Evolutionary conservation across 1,140 invertebrate genomes (phyloP), one percentile per base, ranked within the genome.

Genomic region (Melanaphis sacchari): DNA sequence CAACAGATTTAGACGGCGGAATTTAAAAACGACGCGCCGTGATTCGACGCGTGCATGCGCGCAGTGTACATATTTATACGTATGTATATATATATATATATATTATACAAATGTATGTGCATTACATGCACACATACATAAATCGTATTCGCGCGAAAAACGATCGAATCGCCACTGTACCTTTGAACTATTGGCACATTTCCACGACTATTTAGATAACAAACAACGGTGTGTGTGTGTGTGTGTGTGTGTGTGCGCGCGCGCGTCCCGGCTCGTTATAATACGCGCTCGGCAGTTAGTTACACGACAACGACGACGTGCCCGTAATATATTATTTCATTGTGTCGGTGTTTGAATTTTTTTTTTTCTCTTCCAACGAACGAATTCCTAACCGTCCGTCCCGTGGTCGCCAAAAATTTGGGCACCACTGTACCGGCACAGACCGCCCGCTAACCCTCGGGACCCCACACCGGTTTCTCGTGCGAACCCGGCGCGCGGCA

Each of bases 381-480:
- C 21, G 26, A 49, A 52, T 84, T 93, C 81, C 43, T 54, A 93
- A 93, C 91, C 66, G 91, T 41, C 91, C 66, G 91, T 41, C 41
- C 31, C 15, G 5, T 11, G 15, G 54, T 81, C 38, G 89, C 54
- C 54, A 90, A 66, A 59, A 59, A 31, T 84, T 92, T 93, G 81
- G 81, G 91, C 81, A 93, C 81, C 91, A 93, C 91, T 93, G 91
- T 6, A n/a, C 91, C 36, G 46, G 91, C 38, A n/a, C 31, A n/a
- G 91, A 93, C 91, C 91, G 91, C 91, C 91, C 91, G 91, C 91
- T 93, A 92, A 85, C 91, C 91, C 91, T 93, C 91, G 46, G 91
- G 91, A 93, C 91, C 91, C 91, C 91, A 93, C 91, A 93, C 91
- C 91, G 91, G 91, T 93, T 93, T 93, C 81, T 85, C 91, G n/a